Evolutionary conservation across 2,113 vertebrate genomes (phyloP).

Genomic region (Halcyon malimbica): DNA sequence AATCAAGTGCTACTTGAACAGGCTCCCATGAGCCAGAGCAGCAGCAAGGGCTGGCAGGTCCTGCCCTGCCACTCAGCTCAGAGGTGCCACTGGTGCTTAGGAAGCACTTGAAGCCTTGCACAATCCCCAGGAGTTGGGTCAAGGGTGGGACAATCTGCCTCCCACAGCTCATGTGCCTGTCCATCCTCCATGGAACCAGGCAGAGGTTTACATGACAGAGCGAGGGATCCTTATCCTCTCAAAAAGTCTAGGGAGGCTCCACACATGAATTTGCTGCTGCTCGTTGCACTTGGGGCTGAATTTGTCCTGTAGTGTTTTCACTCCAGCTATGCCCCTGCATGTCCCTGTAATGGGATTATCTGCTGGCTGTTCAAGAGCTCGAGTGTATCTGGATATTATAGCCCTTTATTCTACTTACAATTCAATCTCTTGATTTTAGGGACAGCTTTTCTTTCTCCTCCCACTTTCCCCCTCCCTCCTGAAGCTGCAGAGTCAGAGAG

Average conservation of each 20-base stretch:
- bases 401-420: neutral
- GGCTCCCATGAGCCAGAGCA: neutral
- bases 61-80: fast-evolving
- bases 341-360: neutral
- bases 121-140: neutral
- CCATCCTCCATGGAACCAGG: fast-evolving
- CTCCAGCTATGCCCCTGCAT: no score
- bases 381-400: neutral
- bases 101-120: neutral
- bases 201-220: neutral
- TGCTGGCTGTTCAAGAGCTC: neutral
- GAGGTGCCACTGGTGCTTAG: neutral
- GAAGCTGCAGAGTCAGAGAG: neutral
- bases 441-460: neutral
- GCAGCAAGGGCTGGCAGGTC: neutral
- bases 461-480: neutral
- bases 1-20: neutral
- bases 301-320: neutral
- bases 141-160: neutral
- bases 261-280: neutral
- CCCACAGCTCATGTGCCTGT: fast-evolving
- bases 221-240: fast-evolving
- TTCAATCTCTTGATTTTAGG: neutral
- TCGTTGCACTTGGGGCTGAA: neutral
- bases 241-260: no score